phyloP scores from a whole-genome alignment of 2,797 vertebrate species.

The Salarias fasciatus region DNA sequence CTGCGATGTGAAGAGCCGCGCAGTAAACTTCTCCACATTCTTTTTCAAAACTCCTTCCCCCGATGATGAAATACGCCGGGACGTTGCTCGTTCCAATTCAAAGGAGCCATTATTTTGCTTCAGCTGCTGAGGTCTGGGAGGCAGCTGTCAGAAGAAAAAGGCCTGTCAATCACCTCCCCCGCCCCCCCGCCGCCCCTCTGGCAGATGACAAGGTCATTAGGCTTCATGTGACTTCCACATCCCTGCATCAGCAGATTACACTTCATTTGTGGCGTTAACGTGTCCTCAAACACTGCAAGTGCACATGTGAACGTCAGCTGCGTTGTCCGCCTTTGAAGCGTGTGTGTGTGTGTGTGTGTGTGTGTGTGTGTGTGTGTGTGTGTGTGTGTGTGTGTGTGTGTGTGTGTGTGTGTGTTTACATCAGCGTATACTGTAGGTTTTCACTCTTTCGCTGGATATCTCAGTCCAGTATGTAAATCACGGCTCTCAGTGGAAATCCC shows the following conservation, averaged over 20 bases:
- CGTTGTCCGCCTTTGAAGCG: not conserved
- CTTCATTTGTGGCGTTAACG: constrained; percentile 22
- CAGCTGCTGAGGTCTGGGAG: constrained; percentile 28
- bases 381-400: too few species aligned
- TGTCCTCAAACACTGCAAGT: constrained; percentile 18
- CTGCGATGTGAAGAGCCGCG: constrained; percentile 11
- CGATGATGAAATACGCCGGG: constrained; percentile 25
- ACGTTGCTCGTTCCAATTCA: constrained; percentile 24
- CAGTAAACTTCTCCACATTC: constrained; percentile 4
- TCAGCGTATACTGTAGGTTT: not conserved
- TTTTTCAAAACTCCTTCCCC: not conserved
- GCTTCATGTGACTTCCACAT: constrained; percentile 32
- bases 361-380: too few species aligned
- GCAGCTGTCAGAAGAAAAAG: constrained; percentile 59
- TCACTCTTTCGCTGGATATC: not conserved
- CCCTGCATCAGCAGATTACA: constrained; percentile 51
- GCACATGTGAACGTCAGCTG: not conserved
- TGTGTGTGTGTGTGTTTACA: not conserved
- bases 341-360: too few species aligned
- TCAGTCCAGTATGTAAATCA: constrained; percentile 23
- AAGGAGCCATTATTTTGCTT: constrained; percentile 39
- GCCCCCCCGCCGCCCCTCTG: constrained; percentile 10
- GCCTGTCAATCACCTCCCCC: constrained; percentile 52
- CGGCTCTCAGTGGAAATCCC: constrained; percentile 39
- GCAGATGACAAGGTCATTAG: constrained; percentile 65